These are phyloP conservation scores for Dreissena polymorpha DNA, from an alignment of 1,140 invertebrate genomes.

Conservation along the genomic window DNA sequence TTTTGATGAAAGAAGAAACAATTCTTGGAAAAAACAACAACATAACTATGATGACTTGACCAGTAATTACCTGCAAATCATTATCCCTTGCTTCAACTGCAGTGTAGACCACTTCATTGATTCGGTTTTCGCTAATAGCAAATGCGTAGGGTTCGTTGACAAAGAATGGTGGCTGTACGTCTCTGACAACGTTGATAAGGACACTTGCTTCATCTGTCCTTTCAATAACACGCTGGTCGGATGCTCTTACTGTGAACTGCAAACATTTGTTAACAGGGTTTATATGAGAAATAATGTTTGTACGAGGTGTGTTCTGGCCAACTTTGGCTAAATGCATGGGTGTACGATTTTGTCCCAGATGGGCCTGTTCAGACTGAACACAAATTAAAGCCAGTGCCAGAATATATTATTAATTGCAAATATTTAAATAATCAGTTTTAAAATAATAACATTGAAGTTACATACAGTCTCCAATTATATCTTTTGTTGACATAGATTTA, in stretches of 20 bases:
- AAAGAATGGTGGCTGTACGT: slow-evolving; percentile 59
- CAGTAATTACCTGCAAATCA: slow-evolving; percentile 51
- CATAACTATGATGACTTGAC: not conserved
- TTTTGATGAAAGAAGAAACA: too few relatives aligned
- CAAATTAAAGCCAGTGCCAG: too few relatives aligned
- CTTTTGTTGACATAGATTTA: too few relatives aligned
- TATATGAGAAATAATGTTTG: not conserved
- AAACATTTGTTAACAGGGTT: slow-evolving; percentile 4
- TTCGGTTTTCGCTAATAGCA: slow-evolving; percentile 54
- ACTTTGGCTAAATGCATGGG: not conserved
- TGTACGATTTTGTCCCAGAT: too few relatives aligned
- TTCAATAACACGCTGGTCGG: slow-evolving; percentile 61
- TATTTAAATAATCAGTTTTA: too few relatives aligned
- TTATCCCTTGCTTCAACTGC: slow-evolving; percentile 57
- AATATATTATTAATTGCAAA: too few relatives aligned
- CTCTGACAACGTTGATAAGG: slow-evolving; percentile 58
- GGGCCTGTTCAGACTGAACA: too few relatives aligned
- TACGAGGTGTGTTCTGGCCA: not conserved
- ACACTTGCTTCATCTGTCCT: slow-evolving; percentile 59
- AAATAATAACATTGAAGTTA: too few relatives aligned
- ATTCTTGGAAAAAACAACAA: too few relatives aligned
- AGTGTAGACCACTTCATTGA: slow-evolving; percentile 35
- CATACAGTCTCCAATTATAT: too few relatives aligned
- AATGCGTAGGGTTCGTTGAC: slow-evolving; percentile 49
- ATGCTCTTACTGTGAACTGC: slow-evolving; percentile 57